phyloP scores from a whole-genome alignment of 2,113 vertebrate genomes.

The Triplophysa dalaica region DNA sequence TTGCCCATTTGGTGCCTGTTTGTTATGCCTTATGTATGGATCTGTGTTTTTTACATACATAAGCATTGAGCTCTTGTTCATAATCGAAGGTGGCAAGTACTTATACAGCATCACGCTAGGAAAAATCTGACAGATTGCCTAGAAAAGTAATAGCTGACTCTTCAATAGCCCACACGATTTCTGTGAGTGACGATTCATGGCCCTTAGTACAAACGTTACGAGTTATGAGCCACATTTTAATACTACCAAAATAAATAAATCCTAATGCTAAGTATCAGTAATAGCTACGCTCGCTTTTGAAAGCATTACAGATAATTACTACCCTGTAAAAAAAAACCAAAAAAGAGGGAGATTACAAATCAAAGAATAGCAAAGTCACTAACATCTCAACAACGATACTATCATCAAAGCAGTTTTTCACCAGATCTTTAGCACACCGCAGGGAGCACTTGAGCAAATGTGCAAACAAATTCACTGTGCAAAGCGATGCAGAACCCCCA shows the following conservation, averaged over 20 bases:
- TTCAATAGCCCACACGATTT: neutral
- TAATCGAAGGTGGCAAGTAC: too few relatives aligned
- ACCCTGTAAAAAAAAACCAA: constrained; percentile 22
- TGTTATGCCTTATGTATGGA: neutral
- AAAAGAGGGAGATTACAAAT: constrained; percentile 15
- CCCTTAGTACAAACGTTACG: neutral
- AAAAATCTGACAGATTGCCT: too few relatives aligned
- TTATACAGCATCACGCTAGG: too few relatives aligned
- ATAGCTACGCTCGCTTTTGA: neutral
- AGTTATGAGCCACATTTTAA: neutral
- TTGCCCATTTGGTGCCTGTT: neutral
- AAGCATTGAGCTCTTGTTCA: too few relatives aligned
- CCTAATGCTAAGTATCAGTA: neutral
- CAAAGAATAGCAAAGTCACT: constrained; percentile 46
- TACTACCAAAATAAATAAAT: neutral
- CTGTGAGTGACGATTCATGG: neutral
- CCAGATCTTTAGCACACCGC: constrained; percentile 22
- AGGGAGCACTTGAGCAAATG: constrained; percentile 1
- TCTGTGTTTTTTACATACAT: too few relatives aligned
- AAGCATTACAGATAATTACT: neutral
- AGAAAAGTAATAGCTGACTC: neutral
- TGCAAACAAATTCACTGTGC: constrained; percentile 2
- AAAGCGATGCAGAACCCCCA: neutral
- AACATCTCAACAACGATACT: constrained; percentile 50
- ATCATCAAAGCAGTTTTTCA: constrained; percentile 22